phyloP scores from a whole-genome alignment of 2,113 vertebrate genomes.

The Sphyrna mokarran region DNA sequence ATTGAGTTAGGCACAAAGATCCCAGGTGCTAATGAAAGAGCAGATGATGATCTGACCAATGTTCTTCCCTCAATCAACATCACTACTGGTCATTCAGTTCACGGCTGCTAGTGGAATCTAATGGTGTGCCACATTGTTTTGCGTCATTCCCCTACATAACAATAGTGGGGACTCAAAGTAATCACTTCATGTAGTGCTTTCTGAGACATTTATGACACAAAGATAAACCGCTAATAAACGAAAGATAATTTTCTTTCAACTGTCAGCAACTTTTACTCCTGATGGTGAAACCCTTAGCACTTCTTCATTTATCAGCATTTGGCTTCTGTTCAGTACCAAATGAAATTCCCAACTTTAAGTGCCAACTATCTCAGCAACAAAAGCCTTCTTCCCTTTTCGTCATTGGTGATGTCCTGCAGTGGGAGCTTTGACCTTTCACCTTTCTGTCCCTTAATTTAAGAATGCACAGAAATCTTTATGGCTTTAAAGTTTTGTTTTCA shows the following conservation, averaged over 20 bases:
- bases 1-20: background rate
- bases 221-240: background rate
- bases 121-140: background rate
- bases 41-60: background rate
- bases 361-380: background rate
- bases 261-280: background rate
- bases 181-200: background rate
- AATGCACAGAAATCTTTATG: background rate
- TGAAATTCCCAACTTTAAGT: background rate
- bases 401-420: background rate
- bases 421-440: background rate
- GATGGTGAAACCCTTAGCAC: background rate
- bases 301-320: background rate
- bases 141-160: background rate
- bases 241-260: background rate
- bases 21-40: background rate
- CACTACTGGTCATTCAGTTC: background rate
- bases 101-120: background rate
- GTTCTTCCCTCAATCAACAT: background rate
- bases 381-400: background rate
- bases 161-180: background rate
- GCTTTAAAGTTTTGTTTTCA: slow-evolving; percentile 46
- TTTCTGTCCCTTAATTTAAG: background rate
- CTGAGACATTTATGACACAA: background rate
- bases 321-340: background rate